These are phyloP conservation scores for Aromia moschata DNA, from an alignment of 2,888 invertebrate genomes.

Conservation along the genomic window DNA sequence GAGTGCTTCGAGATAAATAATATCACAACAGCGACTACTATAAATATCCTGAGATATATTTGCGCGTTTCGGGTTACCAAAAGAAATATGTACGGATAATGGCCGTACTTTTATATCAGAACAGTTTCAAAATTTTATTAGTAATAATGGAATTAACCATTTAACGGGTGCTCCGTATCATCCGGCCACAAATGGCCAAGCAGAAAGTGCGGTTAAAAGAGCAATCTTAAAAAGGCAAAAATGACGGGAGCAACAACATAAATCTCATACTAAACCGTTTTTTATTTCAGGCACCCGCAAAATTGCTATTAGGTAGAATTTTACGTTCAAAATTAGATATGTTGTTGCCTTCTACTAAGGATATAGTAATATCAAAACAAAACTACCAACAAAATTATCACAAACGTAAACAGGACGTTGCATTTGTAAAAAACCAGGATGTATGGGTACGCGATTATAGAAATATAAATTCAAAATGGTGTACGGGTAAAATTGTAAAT, in stretches of 20 bases:
- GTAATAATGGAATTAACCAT: slow-evolving; percentile 13
- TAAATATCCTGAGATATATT: slow-evolving; percentile 2
- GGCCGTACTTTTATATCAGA: neutral
- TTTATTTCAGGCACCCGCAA: slow-evolving; percentile 5
- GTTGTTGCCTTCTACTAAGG: neutral
- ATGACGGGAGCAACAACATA: neutral
- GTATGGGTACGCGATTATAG: neutral
- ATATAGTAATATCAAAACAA: neutral
- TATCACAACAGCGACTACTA: neutral
- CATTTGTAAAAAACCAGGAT: neutral
- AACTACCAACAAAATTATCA: neutral
- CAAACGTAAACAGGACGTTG: neutral
- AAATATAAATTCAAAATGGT: too few species aligned
- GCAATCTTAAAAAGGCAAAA: neutral
- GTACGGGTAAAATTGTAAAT: too few species aligned
- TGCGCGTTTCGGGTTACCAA: slow-evolving; percentile 12
- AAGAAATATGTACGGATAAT: slow-evolving; percentile 6
- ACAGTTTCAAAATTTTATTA: slow-evolving; percentile 15
- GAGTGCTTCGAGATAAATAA: neutral
- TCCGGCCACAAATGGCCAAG: slow-evolving; percentile 17
- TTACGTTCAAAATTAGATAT: slow-evolving; percentile 17
- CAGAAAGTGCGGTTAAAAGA: slow-evolving; percentile 16
- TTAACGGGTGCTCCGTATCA: slow-evolving; percentile 19
- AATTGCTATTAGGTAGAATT: slow-evolving; percentile 17
- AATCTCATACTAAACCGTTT: neutral